Evolutionary conservation across 2,113 vertebrate genomes (phyloP).

Genomic region (Axis porcinus): DNA sequence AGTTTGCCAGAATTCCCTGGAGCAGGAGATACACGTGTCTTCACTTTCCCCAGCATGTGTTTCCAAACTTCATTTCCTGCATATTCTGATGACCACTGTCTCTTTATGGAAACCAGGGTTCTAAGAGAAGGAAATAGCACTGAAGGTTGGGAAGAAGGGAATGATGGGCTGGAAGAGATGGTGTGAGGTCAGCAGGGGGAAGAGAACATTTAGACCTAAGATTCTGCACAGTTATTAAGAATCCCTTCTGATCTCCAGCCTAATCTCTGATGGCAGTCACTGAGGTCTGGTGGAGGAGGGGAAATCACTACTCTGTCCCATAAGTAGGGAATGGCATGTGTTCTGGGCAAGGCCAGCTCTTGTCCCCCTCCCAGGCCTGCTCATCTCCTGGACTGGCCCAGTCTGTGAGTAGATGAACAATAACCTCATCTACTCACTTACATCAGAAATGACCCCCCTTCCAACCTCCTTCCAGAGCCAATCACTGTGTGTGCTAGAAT

Average conservation of each 20-base stretch:
- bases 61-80: background rate
- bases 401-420: background rate
- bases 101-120: background rate
- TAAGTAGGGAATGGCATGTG: background rate
- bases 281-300: background rate
- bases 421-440: background rate
- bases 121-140: background rate
- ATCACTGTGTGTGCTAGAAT: background rate
- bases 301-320: background rate
- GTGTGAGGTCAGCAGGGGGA: rapidly evolving
- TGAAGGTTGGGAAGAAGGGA: background rate
- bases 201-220: background rate
- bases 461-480: background rate
- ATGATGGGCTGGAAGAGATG: background rate
- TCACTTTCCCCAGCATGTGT: background rate
- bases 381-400: background rate
- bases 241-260: background rate
- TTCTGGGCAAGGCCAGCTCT: background rate
- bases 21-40: background rate
- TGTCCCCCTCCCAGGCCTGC: background rate
- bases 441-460: background rate
- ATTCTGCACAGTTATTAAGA: background rate
- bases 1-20: background rate
- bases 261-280: background rate
- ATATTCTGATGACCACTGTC: background rate